These are phyloP conservation scores for Prionace glauca DNA, from an alignment of 2,797 vertebrate genomes.

Conservation along the genomic window DNA sequence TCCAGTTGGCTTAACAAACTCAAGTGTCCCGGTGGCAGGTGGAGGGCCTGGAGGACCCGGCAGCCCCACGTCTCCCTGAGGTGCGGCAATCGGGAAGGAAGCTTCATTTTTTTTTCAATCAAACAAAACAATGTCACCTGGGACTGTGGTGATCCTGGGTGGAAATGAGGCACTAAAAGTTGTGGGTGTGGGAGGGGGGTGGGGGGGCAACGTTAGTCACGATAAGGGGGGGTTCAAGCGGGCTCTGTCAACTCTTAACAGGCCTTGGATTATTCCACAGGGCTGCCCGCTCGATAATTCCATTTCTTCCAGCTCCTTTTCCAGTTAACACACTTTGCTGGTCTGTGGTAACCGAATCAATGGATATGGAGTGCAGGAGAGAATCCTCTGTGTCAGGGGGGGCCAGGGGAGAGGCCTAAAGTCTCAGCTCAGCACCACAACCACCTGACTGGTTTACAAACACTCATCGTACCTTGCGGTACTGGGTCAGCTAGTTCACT, in stretches of 20 bases:
- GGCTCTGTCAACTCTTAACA: background rate
- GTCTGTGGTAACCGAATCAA: background rate
- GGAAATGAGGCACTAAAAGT: conserved; percentile 40
- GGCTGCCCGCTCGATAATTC: background rate
- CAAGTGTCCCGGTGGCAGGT: conserved; percentile 70
- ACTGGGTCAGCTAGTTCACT: background rate
- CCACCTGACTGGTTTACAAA: background rate
- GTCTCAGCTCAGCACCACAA: background rate
- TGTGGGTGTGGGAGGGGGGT: background rate
- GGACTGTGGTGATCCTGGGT: conserved; percentile 40
- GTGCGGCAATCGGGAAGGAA: conserved; percentile 56
- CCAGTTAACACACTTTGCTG: background rate
- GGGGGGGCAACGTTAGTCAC: background rate
- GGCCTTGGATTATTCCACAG: background rate
- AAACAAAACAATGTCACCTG: conserved; percentile 41
- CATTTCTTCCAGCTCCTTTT: background rate
- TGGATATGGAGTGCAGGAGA: too few relatives aligned
- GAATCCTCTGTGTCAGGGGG: background rate
- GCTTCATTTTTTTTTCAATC: conserved; percentile 45
- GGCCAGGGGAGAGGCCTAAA: background rate
- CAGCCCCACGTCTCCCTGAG: conserved; percentile 76
- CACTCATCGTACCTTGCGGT: background rate
- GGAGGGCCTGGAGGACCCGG: conserved; percentile 75
- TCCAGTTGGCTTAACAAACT: conserved; percentile 64
- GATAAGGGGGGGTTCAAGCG: background rate